Evolutionary conservation across 1,140 invertebrate species (phyloP).

Genomic region (Hermetia illucens): DNA sequence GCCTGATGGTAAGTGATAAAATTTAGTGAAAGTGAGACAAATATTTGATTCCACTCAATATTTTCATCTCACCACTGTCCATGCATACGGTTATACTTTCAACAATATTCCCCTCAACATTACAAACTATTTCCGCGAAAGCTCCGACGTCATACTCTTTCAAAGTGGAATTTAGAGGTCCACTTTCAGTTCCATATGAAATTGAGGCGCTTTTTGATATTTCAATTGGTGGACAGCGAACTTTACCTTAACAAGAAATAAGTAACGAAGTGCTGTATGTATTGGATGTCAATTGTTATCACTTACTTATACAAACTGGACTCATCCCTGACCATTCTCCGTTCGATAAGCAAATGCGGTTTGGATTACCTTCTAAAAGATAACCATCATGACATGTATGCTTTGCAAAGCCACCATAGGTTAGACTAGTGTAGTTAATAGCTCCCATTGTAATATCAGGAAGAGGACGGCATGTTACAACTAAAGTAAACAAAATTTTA

Average conservation of each 20-base stretch:
- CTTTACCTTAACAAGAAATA: not conserved
- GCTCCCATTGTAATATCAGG: conserved; percentile 3
- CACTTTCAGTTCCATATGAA: not conserved
- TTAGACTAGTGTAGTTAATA: conserved; percentile 7
- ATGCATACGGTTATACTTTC: too few species aligned
- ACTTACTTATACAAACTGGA: conserved; percentile 34
- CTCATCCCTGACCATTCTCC: conserved; percentile 36
- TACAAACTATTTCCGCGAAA: not conserved
- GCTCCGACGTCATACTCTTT: not conserved
- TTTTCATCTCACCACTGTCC: too few species aligned
- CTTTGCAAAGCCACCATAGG: conserved; percentile 35
- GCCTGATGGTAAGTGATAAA: too few species aligned
- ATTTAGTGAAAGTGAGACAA: too few species aligned
- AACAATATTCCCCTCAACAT: not conserved
- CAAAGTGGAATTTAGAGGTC: not conserved
- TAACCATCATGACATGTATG: conserved; percentile 39
- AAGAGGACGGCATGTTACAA: conserved; percentile 5
- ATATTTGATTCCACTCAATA: too few species aligned
- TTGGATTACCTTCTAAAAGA: conserved; percentile 31
- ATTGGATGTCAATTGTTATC: conserved; percentile 1
- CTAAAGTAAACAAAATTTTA: conserved; percentile 1
- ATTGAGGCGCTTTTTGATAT: not conserved
- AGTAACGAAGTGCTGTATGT: too few species aligned
- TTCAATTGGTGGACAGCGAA: not conserved
- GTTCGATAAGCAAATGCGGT: conserved; percentile 33